phyloP scores from a whole-genome alignment of 2,113 vertebrate genomes.

The Spheniscus mendiculus region DNA sequence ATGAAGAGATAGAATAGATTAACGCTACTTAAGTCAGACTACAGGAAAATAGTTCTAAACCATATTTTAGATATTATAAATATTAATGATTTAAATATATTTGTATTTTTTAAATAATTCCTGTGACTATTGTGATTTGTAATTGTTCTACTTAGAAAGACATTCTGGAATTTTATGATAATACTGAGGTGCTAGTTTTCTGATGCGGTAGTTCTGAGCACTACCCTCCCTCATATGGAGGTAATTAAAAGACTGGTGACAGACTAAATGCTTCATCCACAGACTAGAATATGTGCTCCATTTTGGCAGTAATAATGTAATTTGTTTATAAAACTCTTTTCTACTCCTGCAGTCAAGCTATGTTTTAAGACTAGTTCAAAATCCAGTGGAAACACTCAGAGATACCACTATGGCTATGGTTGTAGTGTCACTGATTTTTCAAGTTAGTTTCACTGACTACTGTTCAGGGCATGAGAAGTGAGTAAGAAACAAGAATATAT shows the following conservation, averaged over 20 bases:
- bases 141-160: neutral
- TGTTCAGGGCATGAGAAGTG: neutral
- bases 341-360: neutral
- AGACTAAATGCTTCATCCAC: neutral
- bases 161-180: neutral
- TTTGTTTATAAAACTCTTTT: neutral
- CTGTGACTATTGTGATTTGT: neutral
- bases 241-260: accelerated
- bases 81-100: neutral
- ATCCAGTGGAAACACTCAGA: neutral
- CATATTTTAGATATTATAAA: neutral
- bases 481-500: neutral
- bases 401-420: neutral
- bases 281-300: accelerated
- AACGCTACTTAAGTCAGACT: neutral
- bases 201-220: neutral
- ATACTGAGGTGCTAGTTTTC: neutral
- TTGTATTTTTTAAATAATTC: neutral
- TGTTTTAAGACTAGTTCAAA: neutral
- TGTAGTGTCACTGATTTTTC: neutral
- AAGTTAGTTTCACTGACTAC: neutral
- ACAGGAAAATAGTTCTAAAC: neutral
- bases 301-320: neutral
- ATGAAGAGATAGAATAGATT: neutral
- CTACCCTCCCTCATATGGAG: neutral